phyloP scores from a whole-genome alignment of 2,888 invertebrate species.

The Helobdella robusta region DNA sequence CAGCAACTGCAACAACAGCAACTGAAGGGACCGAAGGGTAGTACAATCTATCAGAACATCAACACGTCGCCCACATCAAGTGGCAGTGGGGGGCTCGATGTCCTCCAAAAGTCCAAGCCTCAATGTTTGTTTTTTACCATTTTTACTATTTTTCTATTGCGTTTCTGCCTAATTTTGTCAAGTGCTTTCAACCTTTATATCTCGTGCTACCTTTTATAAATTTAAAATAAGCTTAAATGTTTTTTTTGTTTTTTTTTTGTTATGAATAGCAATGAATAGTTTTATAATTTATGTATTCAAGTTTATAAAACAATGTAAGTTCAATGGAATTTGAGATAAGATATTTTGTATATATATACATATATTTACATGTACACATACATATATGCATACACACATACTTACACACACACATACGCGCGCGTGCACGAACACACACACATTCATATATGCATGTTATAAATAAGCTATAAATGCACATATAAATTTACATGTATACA shows the following conservation, averaged over 20 bases:
- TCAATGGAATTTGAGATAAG: too few species aligned
- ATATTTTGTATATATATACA: not conserved
- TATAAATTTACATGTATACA: too few species aligned
- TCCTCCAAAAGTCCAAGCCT: constrained; percentile 29
- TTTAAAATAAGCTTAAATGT: too few species aligned
- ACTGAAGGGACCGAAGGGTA: constrained; percentile 2
- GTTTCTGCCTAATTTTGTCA: not conserved
- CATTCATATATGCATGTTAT: not conserved
- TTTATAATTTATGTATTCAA: too few species aligned
- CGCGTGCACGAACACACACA: not conserved
- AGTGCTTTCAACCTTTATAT: too few species aligned
- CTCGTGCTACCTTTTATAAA: too few species aligned
- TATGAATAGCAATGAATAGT: too few species aligned
- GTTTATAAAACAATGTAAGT: too few species aligned
- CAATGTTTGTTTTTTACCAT: constrained; percentile 25
- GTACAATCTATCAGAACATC: constrained; percentile 41
- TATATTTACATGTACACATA: not conserved
- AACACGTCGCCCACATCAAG: constrained; percentile 33
- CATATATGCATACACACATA: not conserved
- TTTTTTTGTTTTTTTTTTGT: too few species aligned
- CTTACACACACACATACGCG: constrained; percentile 8
- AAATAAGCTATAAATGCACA: too few species aligned
- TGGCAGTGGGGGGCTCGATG: constrained; percentile 28
- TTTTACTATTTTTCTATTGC: not conserved
- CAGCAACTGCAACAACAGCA: too few species aligned